Evolutionary conservation across 2,888 invertebrate species (phyloP), one percentile per base, ranked within the genome.

Genomic region (Synanthedon vespiformis): DNA sequence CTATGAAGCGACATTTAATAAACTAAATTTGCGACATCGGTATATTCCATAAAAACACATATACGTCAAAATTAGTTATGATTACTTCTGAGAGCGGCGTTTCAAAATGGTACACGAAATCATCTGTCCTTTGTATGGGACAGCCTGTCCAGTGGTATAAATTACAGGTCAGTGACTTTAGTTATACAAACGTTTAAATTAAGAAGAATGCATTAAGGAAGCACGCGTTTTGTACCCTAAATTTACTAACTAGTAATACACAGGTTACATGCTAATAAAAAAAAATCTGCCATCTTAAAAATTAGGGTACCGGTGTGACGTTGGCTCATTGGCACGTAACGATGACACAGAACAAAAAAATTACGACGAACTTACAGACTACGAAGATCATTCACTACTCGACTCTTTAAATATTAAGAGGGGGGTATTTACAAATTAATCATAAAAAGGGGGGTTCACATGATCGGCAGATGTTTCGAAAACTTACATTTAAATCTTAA

Each of bases 301-400:
- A 48, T 12, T 22, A 8, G 27, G 50, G 50, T 50, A 50, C 40
- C 50, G 40, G 44, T 47, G 27, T 11, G n/a, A 44, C 49, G 40
- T 34, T 68, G 72, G 82, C 82, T 74, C 82, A 69, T 83, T 85
- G 85, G 85, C 85, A 85, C 84, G 74, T 76, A 64, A 71, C 61
- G 67, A 86, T 85, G 85, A 85, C 85, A 85, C 85, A 80, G 65
- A 70, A 66, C 65, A 67, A 70, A 67, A n/a, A 70, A 66, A 55
- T 64, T 55, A 67, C 70, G 59, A 60, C 61, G 60, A 61, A 74
- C 71, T 67, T 62, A 67, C 71, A 65, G 58, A 58, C 69, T 71
- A 83, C 74, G 74, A 83, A 85, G 82, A 84, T 84, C 85, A 80
- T 79, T 74, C 60, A 72, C 69, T 66, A 70, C 70, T 70, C 70